Conservation (phyloP, 2,113 vertebrate genomes). For the Phyllostomus hastatus region DNA sequence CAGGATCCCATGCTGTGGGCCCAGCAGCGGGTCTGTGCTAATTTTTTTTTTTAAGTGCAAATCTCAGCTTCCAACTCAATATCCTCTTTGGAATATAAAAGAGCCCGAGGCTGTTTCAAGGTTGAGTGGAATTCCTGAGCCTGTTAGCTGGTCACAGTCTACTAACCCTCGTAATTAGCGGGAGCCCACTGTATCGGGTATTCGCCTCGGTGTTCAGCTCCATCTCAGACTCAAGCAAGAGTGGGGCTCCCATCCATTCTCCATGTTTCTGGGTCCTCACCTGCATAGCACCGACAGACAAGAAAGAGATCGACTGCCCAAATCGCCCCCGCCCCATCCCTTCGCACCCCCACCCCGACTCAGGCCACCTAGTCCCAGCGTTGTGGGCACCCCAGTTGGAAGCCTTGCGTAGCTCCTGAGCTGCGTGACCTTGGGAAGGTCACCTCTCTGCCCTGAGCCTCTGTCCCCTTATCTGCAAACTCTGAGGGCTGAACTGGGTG, state of each 20-base stretch:
- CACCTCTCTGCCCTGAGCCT: neutral
- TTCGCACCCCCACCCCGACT: neutral
- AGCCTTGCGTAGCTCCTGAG: neutral
- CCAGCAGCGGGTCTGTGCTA: neutral
- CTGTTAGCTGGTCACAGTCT: slow-evolving; percentile 57
- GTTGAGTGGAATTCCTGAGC: slow-evolving; percentile 56
- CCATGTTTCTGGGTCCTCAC: neutral
- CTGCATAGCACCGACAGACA: neutral
- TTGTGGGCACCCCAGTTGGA: neutral
- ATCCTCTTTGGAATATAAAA: slow-evolving; percentile 25
- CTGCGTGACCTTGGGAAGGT: neutral
- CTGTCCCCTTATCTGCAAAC: neutral
- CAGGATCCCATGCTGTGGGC: neutral
- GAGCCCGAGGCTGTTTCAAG: slow-evolving; percentile 47
- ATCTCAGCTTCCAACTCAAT: neutral
- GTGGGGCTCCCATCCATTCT: neutral
- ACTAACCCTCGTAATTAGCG: slow-evolving; percentile 41
- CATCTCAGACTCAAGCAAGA: neutral
- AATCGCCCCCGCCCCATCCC: neutral
- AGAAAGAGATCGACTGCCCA: neutral
- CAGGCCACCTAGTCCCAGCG: neutral
- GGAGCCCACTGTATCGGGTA: neutral
- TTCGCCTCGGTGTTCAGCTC: neutral
- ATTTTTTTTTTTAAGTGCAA: slow-evolving; percentile 1
- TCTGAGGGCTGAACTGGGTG: neutral